Evolutionary conservation across 2,888 invertebrate genomes (phyloP), one percentile per base, ranked within the genome.

Genomic region (Hypolimnas misippus): DNA sequence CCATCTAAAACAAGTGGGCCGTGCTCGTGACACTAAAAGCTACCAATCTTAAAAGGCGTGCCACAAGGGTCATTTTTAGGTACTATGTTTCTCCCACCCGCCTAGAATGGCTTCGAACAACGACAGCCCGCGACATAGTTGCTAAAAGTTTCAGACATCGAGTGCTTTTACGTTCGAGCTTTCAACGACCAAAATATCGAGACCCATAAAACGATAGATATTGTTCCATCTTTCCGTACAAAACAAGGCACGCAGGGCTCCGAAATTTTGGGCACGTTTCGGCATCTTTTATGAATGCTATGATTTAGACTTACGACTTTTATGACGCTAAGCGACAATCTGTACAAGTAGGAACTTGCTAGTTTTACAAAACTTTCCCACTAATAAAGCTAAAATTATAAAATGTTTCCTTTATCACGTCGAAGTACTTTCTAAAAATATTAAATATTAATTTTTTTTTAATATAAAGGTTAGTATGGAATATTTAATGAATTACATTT

Each of bases 91-190:
- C 83, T 80, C 69, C 71, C 76, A 74, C 77, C 80, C 81, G 83
- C 79, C 81, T 82, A 81, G 81, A 85, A 87, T 78, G 79, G 78
- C 82, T 83, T 78, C 79, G 77, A 74, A 79, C 81, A 80, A 81
- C 81, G 77, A 77, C 81, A 77, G 74, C 77, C 80, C 79, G 76
- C 82, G 81, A 85, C 85, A 86, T 82, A 86, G 85, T 88, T 84
- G 81, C 88, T 87, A 84, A 87, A 89, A 90, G 86, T 89, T 89
- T 83, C 82, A 84, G 86, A 84, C 83, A 87, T 88, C 83, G 86
- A 89, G 83, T 79, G 87, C 88, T 89, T 89, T 87, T 79, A 84
- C 81, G 82, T 79, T 82, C 70, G 79, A 84, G 82, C 76, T 67
- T 76, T 76, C 69, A 70, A 67, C 71, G 68, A 73, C 87, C 85